Conservation (phyloP, 2,888 invertebrate genomes). For the Carabus problematicus region DNA sequence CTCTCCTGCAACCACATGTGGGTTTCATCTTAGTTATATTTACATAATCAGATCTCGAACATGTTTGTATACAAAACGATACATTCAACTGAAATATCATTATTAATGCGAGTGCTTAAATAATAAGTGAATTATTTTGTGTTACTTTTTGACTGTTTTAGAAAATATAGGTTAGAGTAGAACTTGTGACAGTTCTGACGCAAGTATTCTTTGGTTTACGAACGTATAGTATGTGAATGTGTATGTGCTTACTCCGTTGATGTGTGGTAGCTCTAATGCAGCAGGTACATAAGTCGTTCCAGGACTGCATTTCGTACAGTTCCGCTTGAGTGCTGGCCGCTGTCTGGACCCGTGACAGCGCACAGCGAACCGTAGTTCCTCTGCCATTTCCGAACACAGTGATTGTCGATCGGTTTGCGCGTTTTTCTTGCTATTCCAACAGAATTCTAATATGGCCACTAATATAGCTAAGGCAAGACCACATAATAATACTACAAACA, state of each 20-base stretch:
- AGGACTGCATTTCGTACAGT: conserved; percentile 78
- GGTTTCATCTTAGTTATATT: background rate
- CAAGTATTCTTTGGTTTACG: too few relatives aligned
- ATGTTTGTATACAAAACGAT: background rate
- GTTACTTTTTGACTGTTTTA: too few relatives aligned
- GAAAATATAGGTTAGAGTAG: too few relatives aligned
- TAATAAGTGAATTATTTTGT: conserved; percentile 9
- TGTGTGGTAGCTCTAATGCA: conserved; percentile 61
- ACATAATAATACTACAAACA: conserved; percentile 94
- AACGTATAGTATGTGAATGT: background rate
- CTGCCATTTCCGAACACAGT: conserved; percentile 92
- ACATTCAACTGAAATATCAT: too few relatives aligned
- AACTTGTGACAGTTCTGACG: too few relatives aligned
- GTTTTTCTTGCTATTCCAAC: conserved; percentile 91
- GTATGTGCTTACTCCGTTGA: conserved; percentile 31
- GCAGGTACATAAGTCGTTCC: conserved; percentile 78
- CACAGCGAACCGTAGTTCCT: conserved; percentile 90
- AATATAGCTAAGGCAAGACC: conserved; percentile 90
- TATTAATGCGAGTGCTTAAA: too few relatives aligned
- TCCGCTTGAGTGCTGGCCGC: conserved; percentile 78
- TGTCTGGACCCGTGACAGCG: conserved; percentile 85
- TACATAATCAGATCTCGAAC: conserved; percentile 1
- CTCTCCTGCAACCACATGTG: conserved; percentile 62
- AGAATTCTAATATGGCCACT: conserved; percentile 93
- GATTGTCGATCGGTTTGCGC: conserved; percentile 85